Percentiles rank a stretch among this genome's conserved stretches.
These are phyloP conservation scores for Philopedon plagiatum DNA, from an alignment of 2,888 invertebrate genomes.

Conservation along the genomic window DNA sequence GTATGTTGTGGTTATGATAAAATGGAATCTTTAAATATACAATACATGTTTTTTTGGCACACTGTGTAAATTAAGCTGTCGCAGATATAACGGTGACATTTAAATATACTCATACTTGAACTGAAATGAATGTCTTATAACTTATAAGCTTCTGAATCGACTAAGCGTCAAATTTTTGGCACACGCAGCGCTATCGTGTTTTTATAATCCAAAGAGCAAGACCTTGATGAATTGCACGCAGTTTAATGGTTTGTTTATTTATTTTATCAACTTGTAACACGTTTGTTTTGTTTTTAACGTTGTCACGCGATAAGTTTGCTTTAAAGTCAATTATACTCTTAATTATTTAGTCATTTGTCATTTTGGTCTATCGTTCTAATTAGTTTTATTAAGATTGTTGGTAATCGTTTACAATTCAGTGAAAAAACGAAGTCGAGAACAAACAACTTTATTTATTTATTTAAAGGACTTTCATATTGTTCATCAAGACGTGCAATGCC, in stretches of 20 bases:
- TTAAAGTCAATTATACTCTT: not conserved
- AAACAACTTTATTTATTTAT: too few species aligned
- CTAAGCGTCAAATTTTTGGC: conserved; percentile 11
- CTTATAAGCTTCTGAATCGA: not conserved
- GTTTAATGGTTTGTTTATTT: conserved; percentile 21
- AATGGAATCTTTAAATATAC: too few species aligned
- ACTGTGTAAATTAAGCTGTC: too few species aligned
- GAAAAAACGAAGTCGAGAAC: too few species aligned
- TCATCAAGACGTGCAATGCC: too few species aligned
- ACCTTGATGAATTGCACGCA: conserved; percentile 14
- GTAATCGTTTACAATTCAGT: too few species aligned
- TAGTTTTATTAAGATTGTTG: too few species aligned
- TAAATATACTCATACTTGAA: not conserved
- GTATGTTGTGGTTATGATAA: too few species aligned
- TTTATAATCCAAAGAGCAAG: conserved; percentile 18
- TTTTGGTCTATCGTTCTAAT: too few species aligned
- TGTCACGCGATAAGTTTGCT: not conserved
- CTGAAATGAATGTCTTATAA: not conserved
- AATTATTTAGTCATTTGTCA: not conserved
- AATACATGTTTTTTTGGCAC: too few species aligned
- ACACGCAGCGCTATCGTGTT: conserved; percentile 14
- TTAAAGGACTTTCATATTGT: too few species aligned
- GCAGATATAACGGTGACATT: not conserved
- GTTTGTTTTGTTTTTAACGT: conserved; percentile 1
- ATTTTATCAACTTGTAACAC: conserved; percentile 9